Conservation (phyloP, 1,140 invertebrate species). For the Colletes gigas region DNA sequence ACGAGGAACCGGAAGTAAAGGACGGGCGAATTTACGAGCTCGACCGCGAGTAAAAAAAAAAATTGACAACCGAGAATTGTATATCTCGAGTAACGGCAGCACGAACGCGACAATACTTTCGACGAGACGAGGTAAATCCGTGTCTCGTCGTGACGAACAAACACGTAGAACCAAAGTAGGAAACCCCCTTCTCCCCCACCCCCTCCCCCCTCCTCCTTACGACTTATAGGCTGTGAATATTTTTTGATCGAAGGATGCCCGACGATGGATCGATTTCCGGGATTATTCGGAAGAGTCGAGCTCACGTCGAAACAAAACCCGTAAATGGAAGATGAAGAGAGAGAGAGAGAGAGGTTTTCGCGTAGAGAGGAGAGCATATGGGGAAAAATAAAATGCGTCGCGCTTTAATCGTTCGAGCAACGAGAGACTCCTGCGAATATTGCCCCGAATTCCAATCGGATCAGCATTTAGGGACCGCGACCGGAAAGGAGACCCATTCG, state of each 20-base stretch:
- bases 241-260: neutral
- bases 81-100: no score
- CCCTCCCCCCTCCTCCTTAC: neutral
- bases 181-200: neutral
- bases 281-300: neutral
- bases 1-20: no score
- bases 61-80: no score
- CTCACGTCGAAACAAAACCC: neutral
- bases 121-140: neutral
- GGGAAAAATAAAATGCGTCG: neutral
- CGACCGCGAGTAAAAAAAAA: neutral
- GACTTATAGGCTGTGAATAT: slow-evolving; percentile 43
- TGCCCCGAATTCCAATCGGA: no score
- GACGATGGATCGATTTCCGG: neutral
- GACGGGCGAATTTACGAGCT: no score
- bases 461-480: no score
- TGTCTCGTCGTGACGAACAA: neutral
- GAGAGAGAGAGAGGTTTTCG: neutral
- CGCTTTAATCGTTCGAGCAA: no score
- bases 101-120: neutral
- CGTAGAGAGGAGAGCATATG: slow-evolving; percentile 6
- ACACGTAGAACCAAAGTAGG: slow-evolving; percentile 1
- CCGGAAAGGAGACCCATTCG: neutral
- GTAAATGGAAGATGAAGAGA: neutral
- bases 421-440: no score